These are phyloP conservation scores for Macroramphosus scolopax DNA, from an alignment of 2,797 vertebrate genomes.

Conservation along the genomic window DNA sequence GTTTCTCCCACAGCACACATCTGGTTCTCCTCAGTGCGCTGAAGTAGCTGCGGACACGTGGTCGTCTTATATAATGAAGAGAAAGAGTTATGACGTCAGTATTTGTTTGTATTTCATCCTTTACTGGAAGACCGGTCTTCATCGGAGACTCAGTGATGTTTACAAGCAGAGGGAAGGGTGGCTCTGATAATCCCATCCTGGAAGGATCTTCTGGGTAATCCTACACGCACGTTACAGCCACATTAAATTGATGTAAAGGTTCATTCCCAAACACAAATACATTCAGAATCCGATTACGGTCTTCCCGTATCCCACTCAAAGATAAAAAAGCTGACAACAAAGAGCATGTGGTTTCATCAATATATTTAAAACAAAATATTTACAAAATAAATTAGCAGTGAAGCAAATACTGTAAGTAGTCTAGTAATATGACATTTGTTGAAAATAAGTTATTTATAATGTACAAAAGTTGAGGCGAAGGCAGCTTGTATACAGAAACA, in stretches of 20 bases:
- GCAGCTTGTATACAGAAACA: slow-evolving; percentile 57
- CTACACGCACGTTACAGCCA: no score
- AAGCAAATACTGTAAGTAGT: slow-evolving; percentile 33
- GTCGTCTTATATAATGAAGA: slow-evolving; percentile 52
- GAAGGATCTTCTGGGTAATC: no score
- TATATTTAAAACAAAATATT: slow-evolving; percentile 60
- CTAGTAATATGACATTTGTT: slow-evolving; percentile 47
- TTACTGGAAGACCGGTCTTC: neutral
- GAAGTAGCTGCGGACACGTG: slow-evolving; percentile 63
- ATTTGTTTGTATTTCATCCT: slow-evolving; percentile 6
- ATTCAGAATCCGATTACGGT: no score
- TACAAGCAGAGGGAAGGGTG: neutral
- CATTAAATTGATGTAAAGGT: no score
- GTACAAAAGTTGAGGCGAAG: slow-evolving; percentile 70
- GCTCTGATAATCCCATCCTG: no score
- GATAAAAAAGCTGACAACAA: neutral
- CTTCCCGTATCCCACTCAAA: neutral
- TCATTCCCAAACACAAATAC: no score
- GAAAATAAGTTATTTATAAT: slow-evolving; percentile 63
- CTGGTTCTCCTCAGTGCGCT: slow-evolving; percentile 76
- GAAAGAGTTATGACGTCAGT: slow-evolving; percentile 10
- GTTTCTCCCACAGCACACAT: slow-evolving; percentile 57
- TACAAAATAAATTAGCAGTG: slow-evolving; percentile 65
- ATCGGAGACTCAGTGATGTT: neutral
- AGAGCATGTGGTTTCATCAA: slow-evolving; percentile 15